Evolutionary conservation across 2,888 invertebrate species (phyloP).

Genomic region (Dromius quadrimaculatus): DNA sequence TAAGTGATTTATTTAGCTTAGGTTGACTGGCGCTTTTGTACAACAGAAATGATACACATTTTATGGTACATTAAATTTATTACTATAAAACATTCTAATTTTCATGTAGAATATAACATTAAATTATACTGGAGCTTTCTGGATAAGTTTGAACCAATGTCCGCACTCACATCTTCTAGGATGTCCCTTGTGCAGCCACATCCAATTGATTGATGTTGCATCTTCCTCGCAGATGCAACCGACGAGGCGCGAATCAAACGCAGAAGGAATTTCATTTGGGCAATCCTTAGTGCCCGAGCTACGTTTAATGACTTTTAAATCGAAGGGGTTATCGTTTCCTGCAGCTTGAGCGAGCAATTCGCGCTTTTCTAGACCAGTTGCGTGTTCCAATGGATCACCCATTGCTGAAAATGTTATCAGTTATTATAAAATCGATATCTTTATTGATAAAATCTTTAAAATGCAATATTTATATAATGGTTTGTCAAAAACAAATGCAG

Average conservation of each 20-base stretch:
- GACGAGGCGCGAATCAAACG: constrained; percentile 88
- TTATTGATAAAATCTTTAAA: too few species aligned
- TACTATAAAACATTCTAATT: constrained; percentile 60
- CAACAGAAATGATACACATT: constrained; percentile 44
- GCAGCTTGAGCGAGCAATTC: constrained; percentile 88
- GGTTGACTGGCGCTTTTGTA: constrained; percentile 23
- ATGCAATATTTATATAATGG: too few species aligned
- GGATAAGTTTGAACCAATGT: constrained; percentile 93
- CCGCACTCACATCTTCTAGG: constrained; percentile 96
- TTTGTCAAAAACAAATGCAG: too few species aligned
- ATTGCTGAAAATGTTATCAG: constrained; percentile 70
- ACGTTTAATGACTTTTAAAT: constrained; percentile 85
- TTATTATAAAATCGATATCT: not conserved
- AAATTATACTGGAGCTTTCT: constrained; percentile 78
- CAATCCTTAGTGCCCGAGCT: constrained; percentile 83
- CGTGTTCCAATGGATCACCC: constrained; percentile 92
- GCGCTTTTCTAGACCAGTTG: constrained; percentile 92
- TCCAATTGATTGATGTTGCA: constrained; percentile 89
- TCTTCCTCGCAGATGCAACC: constrained; percentile 98
- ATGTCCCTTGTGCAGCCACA: constrained; percentile 92
- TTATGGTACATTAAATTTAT: constrained; percentile 57
- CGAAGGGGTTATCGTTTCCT: constrained; percentile 90
- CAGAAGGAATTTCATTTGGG: constrained; percentile 92
- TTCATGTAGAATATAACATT: constrained; percentile 34
- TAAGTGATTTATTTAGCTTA: constrained; percentile 39